A percentile compares a stretch with the other conserved stretches of the same genome.
Conservation (phyloP, 2,888 invertebrate genomes). For the Entomobrya proxima region DNA sequence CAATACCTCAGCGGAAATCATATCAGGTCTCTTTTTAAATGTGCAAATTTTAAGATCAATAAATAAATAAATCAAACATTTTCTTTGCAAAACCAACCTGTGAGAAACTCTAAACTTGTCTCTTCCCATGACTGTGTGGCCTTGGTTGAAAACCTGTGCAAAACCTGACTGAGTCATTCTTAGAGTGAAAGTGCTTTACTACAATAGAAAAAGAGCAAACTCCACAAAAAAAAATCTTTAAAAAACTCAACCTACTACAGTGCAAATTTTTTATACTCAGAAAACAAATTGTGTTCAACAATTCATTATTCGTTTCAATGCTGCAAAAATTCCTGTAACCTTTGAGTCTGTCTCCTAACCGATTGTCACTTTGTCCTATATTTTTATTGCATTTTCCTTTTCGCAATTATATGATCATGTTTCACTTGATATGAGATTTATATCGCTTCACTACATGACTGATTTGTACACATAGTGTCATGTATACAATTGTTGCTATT, state of each 20-base stretch:
- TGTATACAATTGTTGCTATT: neutral
- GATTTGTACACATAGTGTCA: neutral
- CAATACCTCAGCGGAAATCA: neutral
- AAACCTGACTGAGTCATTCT: neutral
- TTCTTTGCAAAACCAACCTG: neutral
- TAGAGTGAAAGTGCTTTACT: slow-evolving; percentile 22
- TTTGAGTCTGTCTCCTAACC: neutral
- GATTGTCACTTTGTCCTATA: neutral
- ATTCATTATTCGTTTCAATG: too few species aligned
- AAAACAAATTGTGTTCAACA: too few species aligned
- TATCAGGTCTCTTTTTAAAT: neutral
- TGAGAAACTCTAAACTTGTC: neutral
- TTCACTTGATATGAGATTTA: neutral
- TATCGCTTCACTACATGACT: neutral
- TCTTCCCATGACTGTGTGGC: slow-evolving; percentile 19
- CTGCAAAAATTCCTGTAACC: neutral
- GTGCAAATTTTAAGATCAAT: slow-evolving; percentile 8
- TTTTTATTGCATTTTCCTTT: neutral
- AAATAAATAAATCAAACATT: neutral
- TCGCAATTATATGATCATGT: neutral
- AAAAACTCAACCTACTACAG: too few species aligned
- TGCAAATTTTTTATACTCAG: too few species aligned
- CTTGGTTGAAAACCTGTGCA: neutral
- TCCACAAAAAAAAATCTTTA: too few species aligned
- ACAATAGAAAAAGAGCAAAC: neutral